A percentile compares a stretch with the other conserved stretches of the same genome.
Conservation (phyloP, 2,113 vertebrate species). For the Oncorhynchus clarkii region DNA sequence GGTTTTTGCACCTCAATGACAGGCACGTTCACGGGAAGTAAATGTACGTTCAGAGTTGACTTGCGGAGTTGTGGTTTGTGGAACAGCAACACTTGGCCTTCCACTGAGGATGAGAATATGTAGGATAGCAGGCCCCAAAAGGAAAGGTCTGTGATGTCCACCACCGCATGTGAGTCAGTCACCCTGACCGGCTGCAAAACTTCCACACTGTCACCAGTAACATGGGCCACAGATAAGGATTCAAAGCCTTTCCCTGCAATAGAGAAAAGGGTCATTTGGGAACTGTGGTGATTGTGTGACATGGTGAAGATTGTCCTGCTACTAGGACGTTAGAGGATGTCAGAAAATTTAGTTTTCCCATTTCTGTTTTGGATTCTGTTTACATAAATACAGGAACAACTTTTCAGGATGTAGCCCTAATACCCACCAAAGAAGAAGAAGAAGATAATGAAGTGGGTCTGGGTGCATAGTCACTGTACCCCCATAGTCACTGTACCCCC, state of each 20-base stretch:
- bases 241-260: conserved; percentile 4
- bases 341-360: too few species aligned
- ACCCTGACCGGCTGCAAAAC: conserved; percentile 17
- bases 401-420: too few species aligned
- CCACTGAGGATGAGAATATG: background rate
- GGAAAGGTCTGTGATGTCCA: conserved; percentile 12
- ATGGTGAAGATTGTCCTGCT: too few species aligned
- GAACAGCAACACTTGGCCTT: conserved; percentile 31
- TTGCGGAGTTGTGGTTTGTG: background rate
- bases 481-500: too few species aligned
- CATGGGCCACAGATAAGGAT: conserved; percentile 27
- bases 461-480: too few species aligned
- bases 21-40: background rate
- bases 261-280: background rate
- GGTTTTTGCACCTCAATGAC: background rate
- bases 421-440: too few species aligned
- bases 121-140: conserved; percentile 6
- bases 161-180: conserved; percentile 19
- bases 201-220: conserved; percentile 22
- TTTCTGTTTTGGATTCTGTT: too few species aligned
- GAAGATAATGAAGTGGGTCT: too few species aligned
- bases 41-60: background rate
- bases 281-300: background rate
- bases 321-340: too few species aligned
- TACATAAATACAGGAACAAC: too few species aligned